Evolutionary conservation across 2,797 vertebrate species (phyloP).

Genomic region (Danio kyathit): DNA sequence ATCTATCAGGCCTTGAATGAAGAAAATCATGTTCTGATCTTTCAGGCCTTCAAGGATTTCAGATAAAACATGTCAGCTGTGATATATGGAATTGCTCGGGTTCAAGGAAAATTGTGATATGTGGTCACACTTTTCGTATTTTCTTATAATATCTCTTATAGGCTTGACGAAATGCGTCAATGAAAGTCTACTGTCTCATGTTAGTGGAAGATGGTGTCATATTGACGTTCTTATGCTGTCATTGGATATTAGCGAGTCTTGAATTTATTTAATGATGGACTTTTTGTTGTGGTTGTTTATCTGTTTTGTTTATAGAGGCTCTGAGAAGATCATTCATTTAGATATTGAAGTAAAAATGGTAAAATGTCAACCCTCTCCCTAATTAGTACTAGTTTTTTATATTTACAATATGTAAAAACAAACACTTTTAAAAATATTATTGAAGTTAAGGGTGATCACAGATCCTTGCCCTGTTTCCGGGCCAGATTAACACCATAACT

Average conservation of each 20-base stretch:
- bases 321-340: neutral
- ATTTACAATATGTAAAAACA: no score
- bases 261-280: neutral
- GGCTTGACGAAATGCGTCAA: conserved; percentile 9
- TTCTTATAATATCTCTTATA: conserved; percentile 13
- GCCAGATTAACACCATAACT: no score
- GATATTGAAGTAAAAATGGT: neutral
- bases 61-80: conserved; percentile 68
- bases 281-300: neutral
- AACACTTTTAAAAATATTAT: no score
- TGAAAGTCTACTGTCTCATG: neutral
- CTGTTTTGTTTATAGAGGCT: neutral
- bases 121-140: conserved; percentile 18
- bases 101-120: conserved; percentile 31
- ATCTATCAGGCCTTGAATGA: conserved; percentile 71
- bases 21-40: conserved; percentile 79
- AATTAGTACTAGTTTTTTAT: no score
- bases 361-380: neutral
- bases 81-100: conserved; percentile 34
- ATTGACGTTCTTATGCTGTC: neutral
- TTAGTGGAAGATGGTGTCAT: neutral
- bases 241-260: neutral
- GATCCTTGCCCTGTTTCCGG: no score
- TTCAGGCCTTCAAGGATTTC: conserved; percentile 67
- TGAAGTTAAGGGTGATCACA: no score